Evolutionary conservation across 35 echinoderm and acorn worm species (phyloP).

Genomic region (Amphiura filiformis): DNA sequence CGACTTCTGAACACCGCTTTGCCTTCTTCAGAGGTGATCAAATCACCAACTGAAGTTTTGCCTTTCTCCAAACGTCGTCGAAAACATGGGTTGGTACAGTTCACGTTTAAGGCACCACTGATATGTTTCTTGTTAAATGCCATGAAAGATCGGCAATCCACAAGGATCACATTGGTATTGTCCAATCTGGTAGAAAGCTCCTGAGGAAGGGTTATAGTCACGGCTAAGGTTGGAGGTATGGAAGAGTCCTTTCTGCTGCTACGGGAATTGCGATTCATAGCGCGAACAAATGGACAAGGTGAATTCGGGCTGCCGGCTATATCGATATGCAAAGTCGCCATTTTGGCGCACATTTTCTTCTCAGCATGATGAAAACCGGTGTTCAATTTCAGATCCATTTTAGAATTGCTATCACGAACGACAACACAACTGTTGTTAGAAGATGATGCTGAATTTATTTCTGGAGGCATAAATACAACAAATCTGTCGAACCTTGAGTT

Average conservation of each 20-base stretch:
- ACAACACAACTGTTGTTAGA: background rate
- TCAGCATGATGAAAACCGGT: background rate
- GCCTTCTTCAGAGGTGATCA: slow-evolving; percentile 80
- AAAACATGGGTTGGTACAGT: slow-evolving; percentile 64
- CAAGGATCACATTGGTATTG: slow-evolving; percentile 52
- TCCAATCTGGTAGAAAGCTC: slow-evolving; percentile 41
- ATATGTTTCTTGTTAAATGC: slow-evolving; percentile 89
- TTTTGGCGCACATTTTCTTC: background rate
- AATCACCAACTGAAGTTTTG: slow-evolving; percentile 66
- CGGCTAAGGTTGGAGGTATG: background rate
- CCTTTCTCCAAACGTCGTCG: slow-evolving; percentile 71
- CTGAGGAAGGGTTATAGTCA: slow-evolving; percentile 21
- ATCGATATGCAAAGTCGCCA: background rate
- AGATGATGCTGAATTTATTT: background rate
- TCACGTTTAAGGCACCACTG: slow-evolving; percentile 80
- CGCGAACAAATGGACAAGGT: background rate
- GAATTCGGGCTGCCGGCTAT: background rate
- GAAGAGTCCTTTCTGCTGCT: background rate
- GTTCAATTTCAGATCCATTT: background rate
- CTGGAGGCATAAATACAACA: slow-evolving; percentile 1
- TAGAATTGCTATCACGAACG: background rate
- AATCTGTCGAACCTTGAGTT: too few species aligned
- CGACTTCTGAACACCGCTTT: slow-evolving; percentile 53
- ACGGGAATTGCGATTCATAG: background rate
- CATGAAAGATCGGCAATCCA: slow-evolving; percentile 87